phyloP scores from a whole-genome alignment of 2,888 invertebrate genomes.

The Drosophila nigritarsus region DNA sequence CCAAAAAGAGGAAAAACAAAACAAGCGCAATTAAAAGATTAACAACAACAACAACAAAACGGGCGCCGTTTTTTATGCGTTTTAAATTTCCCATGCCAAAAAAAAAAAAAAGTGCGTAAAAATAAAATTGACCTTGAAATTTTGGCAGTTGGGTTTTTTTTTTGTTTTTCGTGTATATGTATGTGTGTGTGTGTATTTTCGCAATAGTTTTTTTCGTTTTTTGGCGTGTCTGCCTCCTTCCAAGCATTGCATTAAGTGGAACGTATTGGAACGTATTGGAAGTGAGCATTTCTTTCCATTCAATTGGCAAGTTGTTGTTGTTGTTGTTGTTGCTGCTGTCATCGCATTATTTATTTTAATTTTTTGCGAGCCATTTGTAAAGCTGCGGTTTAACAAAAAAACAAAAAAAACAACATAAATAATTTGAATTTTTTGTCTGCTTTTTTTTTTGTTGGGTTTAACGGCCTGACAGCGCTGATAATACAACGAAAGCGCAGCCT shows the following conservation, averaged over 20 bases:
- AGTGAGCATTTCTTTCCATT: constrained; percentile 29
- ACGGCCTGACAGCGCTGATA: constrained; percentile 65
- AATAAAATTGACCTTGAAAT: constrained; percentile 77
- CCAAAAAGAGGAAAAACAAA: constrained; percentile 55
- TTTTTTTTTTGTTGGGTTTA: constrained; percentile 51
- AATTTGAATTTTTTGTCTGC: constrained; percentile 12
- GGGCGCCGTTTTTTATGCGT: constrained; percentile 68
- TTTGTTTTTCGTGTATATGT: constrained; percentile 1
- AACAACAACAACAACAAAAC: constrained; percentile 43
- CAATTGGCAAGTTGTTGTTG: constrained; percentile 43
- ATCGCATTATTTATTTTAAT: constrained; percentile 65
- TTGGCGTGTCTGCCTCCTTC: constrained; percentile 4
- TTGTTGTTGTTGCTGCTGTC: constrained; percentile 23
- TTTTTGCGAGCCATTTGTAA: constrained; percentile 48
- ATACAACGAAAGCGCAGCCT: constrained; percentile 68
- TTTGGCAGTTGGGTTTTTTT: constrained; percentile 22
- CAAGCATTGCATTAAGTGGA: constrained; percentile 27
- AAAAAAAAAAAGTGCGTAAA: constrained; percentile 69
- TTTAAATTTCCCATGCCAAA: constrained; percentile 75
- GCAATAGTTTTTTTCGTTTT: constrained; percentile 11
- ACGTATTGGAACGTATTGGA: constrained; percentile 25
- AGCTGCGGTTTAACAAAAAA: constrained; percentile 43
- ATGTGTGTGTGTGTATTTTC: constrained; percentile 12
- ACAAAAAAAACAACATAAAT: constrained; percentile 3
- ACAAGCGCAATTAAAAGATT: constrained; percentile 77